phyloP scores from a whole-genome alignment of 1,140 invertebrate genomes.

The Cecropterus lyciades region DNA sequence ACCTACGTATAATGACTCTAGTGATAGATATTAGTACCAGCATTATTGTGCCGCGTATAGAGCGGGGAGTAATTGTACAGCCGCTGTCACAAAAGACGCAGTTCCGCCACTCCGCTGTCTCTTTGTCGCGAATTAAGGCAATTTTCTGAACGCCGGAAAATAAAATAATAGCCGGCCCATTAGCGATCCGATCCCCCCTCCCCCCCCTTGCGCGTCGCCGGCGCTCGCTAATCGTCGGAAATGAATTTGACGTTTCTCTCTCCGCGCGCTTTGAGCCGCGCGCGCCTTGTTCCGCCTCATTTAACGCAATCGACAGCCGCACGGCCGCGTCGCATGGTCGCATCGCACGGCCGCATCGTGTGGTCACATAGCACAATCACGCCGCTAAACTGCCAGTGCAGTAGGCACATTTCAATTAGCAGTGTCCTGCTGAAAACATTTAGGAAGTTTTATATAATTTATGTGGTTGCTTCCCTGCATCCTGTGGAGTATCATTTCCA shows the following conservation, averaged over 20 bases:
- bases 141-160: slow-evolving; percentile 74
- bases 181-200: slow-evolving; percentile 44
- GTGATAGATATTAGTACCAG: not conserved
- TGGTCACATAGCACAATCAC: not conserved
- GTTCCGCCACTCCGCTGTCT: slow-evolving; percentile 54
- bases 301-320: slow-evolving; percentile 49
- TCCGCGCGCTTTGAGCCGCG: slow-evolving; percentile 57
- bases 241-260: slow-evolving; percentile 73
- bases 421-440: too few species aligned
- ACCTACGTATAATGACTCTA: not conserved
- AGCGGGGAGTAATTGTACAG: slow-evolving; percentile 27
- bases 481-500: too few species aligned
- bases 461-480: too few species aligned
- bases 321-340: slow-evolving; percentile 7
- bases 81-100: slow-evolving; percentile 47
- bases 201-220: slow-evolving; percentile 32
- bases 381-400: too few species aligned
- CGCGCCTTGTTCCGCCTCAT: slow-evolving; percentile 56
- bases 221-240: slow-evolving; percentile 72
- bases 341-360: not conserved
- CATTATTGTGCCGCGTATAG: slow-evolving; percentile 15
- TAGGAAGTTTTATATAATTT: too few species aligned
- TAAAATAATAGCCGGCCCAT: slow-evolving; percentile 78
- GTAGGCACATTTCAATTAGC: too few species aligned
- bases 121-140: slow-evolving; percentile 76